Conservation (phyloP, 2,113 vertebrate genomes). For the Polypterus bichir region DNA sequence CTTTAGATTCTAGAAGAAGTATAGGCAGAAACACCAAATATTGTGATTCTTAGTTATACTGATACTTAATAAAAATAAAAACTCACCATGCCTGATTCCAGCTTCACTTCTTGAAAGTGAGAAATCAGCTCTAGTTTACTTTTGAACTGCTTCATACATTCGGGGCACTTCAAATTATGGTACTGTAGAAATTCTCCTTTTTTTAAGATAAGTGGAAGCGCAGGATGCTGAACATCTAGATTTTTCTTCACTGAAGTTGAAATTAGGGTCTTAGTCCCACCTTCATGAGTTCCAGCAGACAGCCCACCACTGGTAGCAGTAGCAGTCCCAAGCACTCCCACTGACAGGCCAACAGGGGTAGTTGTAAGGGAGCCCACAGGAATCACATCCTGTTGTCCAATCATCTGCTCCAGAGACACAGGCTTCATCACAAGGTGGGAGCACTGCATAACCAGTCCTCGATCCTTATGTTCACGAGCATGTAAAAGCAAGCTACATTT, state of each 20-base stretch:
- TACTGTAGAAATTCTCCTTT: constrained; percentile 42
- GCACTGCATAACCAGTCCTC: constrained; percentile 92
- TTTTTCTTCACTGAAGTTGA: too few species aligned
- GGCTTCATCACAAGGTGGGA: constrained; percentile 90
- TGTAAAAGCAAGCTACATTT: constrained; percentile 91
- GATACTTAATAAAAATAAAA: not conserved
- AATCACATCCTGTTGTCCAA: constrained; percentile 68
- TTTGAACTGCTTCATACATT: constrained; percentile 74
- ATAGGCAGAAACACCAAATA: too few species aligned
- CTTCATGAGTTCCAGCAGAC: too few species aligned
- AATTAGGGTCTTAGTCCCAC: too few species aligned
- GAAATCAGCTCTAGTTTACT: constrained; percentile 65
- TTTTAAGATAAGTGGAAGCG: constrained; percentile 57
- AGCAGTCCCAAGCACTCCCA: too few species aligned
- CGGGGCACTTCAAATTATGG: constrained; percentile 64
- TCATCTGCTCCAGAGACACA: constrained; percentile 84
- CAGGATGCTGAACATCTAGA: constrained; percentile 41
- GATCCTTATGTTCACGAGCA: constrained; percentile 91
- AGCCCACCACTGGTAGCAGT: too few species aligned
- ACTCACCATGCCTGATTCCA: constrained; percentile 38
- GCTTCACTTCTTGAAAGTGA: constrained; percentile 71
- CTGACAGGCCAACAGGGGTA: constrained; percentile 19
- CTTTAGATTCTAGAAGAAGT: too few species aligned
- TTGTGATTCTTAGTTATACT: too few species aligned
- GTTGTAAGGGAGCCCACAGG: constrained; percentile 38